These are phyloP conservation scores for Cacatua alba DNA, from an alignment of 2,113 vertebrate species.

Conservation along the genomic window DNA sequence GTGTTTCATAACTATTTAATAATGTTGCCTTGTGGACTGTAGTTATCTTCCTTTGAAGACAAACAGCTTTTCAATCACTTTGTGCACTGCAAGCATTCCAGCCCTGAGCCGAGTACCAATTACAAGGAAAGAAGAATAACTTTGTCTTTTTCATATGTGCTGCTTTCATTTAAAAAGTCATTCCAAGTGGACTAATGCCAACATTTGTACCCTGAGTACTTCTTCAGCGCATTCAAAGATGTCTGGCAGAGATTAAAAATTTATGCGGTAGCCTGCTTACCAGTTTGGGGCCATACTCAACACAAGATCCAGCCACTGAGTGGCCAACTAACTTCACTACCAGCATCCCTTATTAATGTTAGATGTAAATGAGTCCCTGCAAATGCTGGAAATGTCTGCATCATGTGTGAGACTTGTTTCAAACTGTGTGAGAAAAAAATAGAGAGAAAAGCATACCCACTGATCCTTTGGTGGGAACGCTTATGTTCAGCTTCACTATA, in stretches of 20 bases:
- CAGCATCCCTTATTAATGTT: neutral
- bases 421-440: neutral
- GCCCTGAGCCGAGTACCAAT: constrained; percentile 13
- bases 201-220: constrained; percentile 49
- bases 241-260: constrained; percentile 51
- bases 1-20: neutral
- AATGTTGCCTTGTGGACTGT: neutral
- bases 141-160: neutral
- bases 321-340: neutral
- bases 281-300: neutral
- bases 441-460: neutral
- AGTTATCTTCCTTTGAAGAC: constrained; percentile 12
- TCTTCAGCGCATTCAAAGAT: constrained; percentile 56
- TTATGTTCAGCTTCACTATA: neutral
- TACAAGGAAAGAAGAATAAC: constrained; percentile 50
- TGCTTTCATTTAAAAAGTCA: constrained; percentile 54
- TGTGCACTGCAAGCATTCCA: constrained; percentile 24
- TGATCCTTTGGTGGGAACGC: neutral
- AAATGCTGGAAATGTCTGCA: neutral
- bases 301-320: neutral
- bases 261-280: neutral
- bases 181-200: constrained; percentile 58
- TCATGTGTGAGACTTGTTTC: neutral
- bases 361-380: neutral
- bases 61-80: constrained; percentile 38